Base-by-base conservation (phyloP, 2,113 vertebrate genomes). In the Puffinus mauretanicus region DNA sequence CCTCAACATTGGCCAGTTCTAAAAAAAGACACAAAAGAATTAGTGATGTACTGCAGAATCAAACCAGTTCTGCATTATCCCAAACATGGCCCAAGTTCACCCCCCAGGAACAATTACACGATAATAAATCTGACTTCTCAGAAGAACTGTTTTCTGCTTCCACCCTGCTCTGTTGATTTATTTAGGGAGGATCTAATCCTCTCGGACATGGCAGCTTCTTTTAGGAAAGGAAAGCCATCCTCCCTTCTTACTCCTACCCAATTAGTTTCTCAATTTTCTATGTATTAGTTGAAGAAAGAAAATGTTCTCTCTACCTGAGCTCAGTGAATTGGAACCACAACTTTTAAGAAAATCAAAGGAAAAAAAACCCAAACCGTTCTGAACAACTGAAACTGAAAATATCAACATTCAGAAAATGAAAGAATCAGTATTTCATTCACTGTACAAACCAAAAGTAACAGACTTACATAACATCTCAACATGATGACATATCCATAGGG, bases 1-100 rank as follows among this genome's bases (percentile, higher is more conserved):
- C 98, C 88, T 98, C 98, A 60, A 98, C 86, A n/a, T 97, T 98
- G 88, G 97, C 97, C 86, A 98, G 91, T 30, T 98, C 98, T 98
- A 80, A 92, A 96, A 40, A 38, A 90, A 60, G 71, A 91, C 92
- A 84, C 49, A 86, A 64, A 84, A 88, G 54, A 85, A 91, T 83
- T 17, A 82, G 76, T 15, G 38, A 42, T n/a, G 82, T 82, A 16
- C 70, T 85, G 78, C 54, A 95, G 82, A 90, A 90, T 19, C 62
- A 82, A 88, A 90, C 8, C 42, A 78, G 76, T n/a, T 86, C 88
- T 92, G 65, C 72, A 60, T 82, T 78, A 90, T 38, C 76, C 90
- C 66, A 67, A 92, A 70, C 55, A 30, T 9, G 51, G 61, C 82
- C 78, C 66, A 70, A 73, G 62, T 46, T 87, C 58, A 88, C 9